Conservation (phyloP, 2,888 invertebrate genomes). For the Miltochrista miniata region DNA sequence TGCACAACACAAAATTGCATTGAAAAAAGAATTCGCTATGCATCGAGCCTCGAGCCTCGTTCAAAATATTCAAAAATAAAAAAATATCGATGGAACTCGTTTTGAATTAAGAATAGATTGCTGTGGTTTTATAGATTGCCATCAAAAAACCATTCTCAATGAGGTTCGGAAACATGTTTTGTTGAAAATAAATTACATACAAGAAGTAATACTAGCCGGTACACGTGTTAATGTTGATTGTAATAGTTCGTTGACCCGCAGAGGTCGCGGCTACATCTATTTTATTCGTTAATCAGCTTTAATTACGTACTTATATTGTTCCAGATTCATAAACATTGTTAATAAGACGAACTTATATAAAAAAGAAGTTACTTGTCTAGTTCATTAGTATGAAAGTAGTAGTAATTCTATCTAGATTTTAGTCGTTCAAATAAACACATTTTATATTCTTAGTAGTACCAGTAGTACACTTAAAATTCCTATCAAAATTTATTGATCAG, state of each 20-base stretch:
- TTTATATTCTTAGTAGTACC: no score
- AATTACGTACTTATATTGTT: not conserved
- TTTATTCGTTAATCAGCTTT: conserved; percentile 6
- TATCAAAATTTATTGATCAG: no score
- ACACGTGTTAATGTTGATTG: conserved; percentile 10
- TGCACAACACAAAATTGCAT: not conserved
- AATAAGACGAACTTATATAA: not conserved
- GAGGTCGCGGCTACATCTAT: conserved; percentile 5
- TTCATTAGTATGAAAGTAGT: no score
- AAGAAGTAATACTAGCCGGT: not conserved
- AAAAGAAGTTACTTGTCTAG: not conserved
- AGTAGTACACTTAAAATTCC: no score
- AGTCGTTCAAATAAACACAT: no score
- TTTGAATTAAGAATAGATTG: not conserved
- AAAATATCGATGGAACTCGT: not conserved
- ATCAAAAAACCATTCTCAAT: not conserved
- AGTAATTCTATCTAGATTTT: no score
- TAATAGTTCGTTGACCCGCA: conserved; percentile 9
- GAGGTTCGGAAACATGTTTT: not conserved
- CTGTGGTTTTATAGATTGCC: not conserved
- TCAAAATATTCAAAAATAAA: not conserved
- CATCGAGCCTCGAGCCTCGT: not conserved
- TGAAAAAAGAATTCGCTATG: not conserved
- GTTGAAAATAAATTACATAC: not conserved
- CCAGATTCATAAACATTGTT: not conserved